Base-by-base conservation (phyloP, 2,797 vertebrate genomes). In the Cichlasoma orientale region DNA sequence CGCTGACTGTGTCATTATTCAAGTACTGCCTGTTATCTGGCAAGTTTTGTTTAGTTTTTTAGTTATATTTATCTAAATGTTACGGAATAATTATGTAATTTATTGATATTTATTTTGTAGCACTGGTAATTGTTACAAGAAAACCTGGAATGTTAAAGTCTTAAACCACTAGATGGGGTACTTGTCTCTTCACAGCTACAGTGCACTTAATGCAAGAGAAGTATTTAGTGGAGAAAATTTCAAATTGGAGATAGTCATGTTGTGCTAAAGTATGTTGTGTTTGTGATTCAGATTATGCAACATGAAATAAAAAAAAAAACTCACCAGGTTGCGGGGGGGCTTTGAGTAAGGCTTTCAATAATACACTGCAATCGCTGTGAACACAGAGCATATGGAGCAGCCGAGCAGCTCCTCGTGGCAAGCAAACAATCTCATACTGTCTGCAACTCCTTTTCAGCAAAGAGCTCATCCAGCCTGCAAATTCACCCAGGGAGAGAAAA, bases 161-260 rank as follows among this genome's bases (percentile, higher is more conserved):
- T 75, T 27, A 8, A 75, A 78, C 93, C 94, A 94, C 93, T 94
- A 95, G 94, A 92, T 94, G 93, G 93, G 85, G 89, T 82, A 72
- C 86, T 92, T 88, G 91, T 85, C 85, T 87, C 89, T 92, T 89
- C 59, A 41, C 84, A 55, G 44, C 74, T 36, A 52, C 18, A 53
- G 18, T 41, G 38, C 55, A 58, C 13, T 7, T 38, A 38, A 79
- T 68, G 59, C 57, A 61, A 53, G 75, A 79, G 82, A 85, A 78
- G 78, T 55, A 75, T 54, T 72, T 86, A 86, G 54, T 59, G 50
- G 52, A 72, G 72, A 80, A 72, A 70, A 77, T 70, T 75, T 78
- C 50, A 56, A 41, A 73, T 23, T 69, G 36, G 66, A 79, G 52
- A 84, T 23, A 27, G 38, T 80, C 44, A 53, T 76, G 75, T 63